Evolutionary conservation across 2,797 vertebrate species (phyloP), one percentile per base, ranked within the genome.

Genomic region (Sebastiscus tertius): DNA sequence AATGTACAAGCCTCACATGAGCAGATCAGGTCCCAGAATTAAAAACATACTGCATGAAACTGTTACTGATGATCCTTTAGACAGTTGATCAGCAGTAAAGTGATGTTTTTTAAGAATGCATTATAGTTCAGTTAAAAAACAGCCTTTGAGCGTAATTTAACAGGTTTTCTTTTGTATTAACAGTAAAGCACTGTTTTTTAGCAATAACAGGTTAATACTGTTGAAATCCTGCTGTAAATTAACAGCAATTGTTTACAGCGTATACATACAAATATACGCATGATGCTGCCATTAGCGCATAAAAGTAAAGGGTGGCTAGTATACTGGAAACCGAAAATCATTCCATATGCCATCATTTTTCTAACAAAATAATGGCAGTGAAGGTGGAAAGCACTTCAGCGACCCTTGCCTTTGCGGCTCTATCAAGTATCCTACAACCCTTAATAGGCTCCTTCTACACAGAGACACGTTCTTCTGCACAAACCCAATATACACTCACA

Each of bases 391-490:
- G 29, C 58, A 70, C 71, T 85, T 75, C 2, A 66, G 36, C 4
- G 20, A 79, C 69, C 61, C 39, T 75, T 27, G 24, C 59, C 61
- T 36, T 75, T 31, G n/a, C 56, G 22, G 39, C 26, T 80, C 79
- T 24, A 73, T 82, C 58, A 33, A 81, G 81, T 29, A 20, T 79
- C 69, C 77, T 66, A 65, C 49, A 58, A 67, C 75, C 71, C 77
- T 67, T 87, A 87, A 87, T 84, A 75, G 61, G 72, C 80, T 73
- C 54, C 82, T 82, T 86, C 63, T 39, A 39, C 61, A 74, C 60
- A 39, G 59, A 85, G 54, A 55, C 72, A 84, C 18, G 54, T 58
- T 74, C 77, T 68, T 55, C 49, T 63, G 69, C 79, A 82, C 81
- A 75, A 39, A 62, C 11, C 52, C 39, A 62, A 65, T 61, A 68